Evolutionary conservation across 2,797 vertebrate species (phyloP).

Genomic region (Holocentrus rufus): DNA sequence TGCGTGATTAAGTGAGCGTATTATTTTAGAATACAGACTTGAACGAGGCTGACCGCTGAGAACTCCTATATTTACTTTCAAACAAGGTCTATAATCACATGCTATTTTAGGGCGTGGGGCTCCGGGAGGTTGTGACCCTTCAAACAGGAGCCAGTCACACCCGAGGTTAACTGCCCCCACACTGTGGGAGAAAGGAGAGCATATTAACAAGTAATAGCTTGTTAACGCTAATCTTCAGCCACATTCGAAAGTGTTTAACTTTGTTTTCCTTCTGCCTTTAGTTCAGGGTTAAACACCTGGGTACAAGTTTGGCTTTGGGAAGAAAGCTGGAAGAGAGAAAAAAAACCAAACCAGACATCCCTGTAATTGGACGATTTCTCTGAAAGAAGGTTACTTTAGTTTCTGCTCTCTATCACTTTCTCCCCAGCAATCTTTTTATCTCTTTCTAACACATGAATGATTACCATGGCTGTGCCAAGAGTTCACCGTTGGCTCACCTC

Average conservation of each 20-base stretch:
- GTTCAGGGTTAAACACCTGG: constrained; percentile 75
- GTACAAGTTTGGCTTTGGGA: constrained; percentile 62
- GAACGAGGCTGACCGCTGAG: constrained; percentile 50
- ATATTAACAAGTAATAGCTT: constrained; percentile 81
- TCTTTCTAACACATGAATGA: constrained; percentile 48
- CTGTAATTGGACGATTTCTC: constrained; percentile 69
- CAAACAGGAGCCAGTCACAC: constrained; percentile 79
- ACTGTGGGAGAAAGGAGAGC: constrained; percentile 77
- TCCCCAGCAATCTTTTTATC: constrained; percentile 30
- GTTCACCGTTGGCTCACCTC: constrained; percentile 55
- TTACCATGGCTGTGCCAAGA: constrained; percentile 62
- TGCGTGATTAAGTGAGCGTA: constrained; percentile 17
- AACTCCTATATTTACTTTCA: constrained; percentile 80
- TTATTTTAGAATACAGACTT: constrained; percentile 35
- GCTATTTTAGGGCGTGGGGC: constrained; percentile 77
- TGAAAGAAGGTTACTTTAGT: constrained; percentile 52
- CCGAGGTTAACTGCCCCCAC: constrained; percentile 78
- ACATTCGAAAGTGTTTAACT: constrained; percentile 83
- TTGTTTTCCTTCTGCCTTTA: constrained; percentile 65
- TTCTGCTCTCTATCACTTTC: constrained; percentile 24
- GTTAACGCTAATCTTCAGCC: constrained; percentile 75
- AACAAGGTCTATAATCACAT: constrained; percentile 81
- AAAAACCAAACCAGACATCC: constrained; percentile 60
- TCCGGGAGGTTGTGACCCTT: constrained; percentile 78
- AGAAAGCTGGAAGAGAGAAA: constrained; percentile 48